Conservation (phyloP, 2,113 vertebrate genomes). For the Sclerurus mexicanus region DNA sequence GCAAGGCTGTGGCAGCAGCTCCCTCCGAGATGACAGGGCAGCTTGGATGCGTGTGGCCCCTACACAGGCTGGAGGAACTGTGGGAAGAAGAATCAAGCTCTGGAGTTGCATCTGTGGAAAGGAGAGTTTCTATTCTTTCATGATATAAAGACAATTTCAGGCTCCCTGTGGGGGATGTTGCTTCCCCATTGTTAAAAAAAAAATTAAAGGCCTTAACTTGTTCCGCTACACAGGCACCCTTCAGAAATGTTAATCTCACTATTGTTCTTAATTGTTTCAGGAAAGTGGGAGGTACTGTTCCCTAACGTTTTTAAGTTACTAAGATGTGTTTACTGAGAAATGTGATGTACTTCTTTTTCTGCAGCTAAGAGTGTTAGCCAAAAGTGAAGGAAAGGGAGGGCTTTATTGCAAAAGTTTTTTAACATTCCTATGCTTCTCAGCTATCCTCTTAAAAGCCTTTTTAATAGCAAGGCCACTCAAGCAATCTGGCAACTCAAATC, state of each 20-base stretch:
- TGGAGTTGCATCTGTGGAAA: neutral
- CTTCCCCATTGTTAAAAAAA: constrained; percentile 38
- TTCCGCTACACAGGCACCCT: neutral
- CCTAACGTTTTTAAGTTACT: constrained; percentile 66
- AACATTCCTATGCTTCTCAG: constrained; percentile 43
- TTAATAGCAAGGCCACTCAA: constrained; percentile 3
- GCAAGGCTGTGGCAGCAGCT: neutral
- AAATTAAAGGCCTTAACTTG: constrained; percentile 53
- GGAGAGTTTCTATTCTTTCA: neutral
- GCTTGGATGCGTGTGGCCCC: neutral
- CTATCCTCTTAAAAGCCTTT: constrained; percentile 38
- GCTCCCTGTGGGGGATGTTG: constrained; percentile 7
- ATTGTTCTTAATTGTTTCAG: constrained; percentile 54
- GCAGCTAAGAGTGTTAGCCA: neutral
- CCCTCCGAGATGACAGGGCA: fast-evolving
- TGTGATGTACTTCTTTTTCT: neutral
- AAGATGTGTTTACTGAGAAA: constrained; percentile 47
- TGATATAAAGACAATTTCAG: constrained; percentile 28
- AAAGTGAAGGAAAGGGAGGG: constrained; percentile 17
- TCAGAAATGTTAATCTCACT: constrained; percentile 63
- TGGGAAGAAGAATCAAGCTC: neutral
- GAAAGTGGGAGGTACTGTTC: constrained; percentile 39
- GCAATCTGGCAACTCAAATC: neutral
- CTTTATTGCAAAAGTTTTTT: constrained; percentile 55
- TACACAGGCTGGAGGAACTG: neutral